Evolutionary conservation across 2,888 invertebrate species (phyloP), one percentile per base, ranked within the genome.

Genomic region (Sipha maydis): DNA sequence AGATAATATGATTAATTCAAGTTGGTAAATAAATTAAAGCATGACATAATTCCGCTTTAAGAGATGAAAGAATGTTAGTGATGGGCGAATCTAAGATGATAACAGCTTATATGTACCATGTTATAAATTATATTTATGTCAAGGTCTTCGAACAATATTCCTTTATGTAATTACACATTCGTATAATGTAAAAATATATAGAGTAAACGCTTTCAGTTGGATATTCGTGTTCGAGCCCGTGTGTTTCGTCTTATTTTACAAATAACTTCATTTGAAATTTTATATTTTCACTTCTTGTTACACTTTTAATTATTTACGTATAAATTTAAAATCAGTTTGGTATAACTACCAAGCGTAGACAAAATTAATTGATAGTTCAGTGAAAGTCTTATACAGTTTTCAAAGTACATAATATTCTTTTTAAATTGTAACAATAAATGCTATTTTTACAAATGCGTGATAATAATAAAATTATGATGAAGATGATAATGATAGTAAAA

Each of bases 41-140:
- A 34, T 34, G 8, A 34, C 17, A 75, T 38, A 67, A 54, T 56
- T 69, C 19, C 69, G n/a, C 5, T 8, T 8, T 14, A 9, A 48
- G 38, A 75, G 38, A 38, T 21, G 31, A 38, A 38, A 38, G 31
- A 38, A 73, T 69, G 25, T 34, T 38, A 38, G 4, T 38, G 75
- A 31, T 17, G 34, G 25, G 31, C 25, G 34, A 75, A 75, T 75
- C 38, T 38, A 25, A 75, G 34, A 71, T 48, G 76, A 76, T 84
- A 84, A 84, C 28, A 31, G 76, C 28, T 17, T 2, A 7, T 48
- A 69, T 28, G 28, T 28, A 38, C 67, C 28, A 11, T 54, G n/a
- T 84, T 84, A 84, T 76, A 31, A 84, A 76, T 84, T 17, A 67
- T 84, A 67, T 84, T 76, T 61, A 56, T 84, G 84, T 67, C 84